A percentile compares a stretch with the other conserved stretches of the same genome.
These are phyloP conservation scores for Labia minor DNA, from an alignment of 2,888 invertebrate species.

Conservation along the genomic window DNA sequence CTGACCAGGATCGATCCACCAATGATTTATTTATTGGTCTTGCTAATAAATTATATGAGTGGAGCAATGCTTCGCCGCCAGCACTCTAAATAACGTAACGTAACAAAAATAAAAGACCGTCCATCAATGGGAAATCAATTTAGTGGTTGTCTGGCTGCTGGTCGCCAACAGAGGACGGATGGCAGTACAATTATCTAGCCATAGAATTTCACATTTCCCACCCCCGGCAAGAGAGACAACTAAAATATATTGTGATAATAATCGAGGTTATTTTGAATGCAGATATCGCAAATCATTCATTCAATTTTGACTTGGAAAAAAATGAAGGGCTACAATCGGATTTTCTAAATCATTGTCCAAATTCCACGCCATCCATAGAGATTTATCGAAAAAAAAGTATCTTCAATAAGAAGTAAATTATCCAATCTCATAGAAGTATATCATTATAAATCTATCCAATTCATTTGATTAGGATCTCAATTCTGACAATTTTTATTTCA, in stretches of 20 bases:
- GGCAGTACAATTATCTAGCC: not conserved
- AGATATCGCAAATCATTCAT: too few species aligned
- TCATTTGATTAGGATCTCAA: too few species aligned
- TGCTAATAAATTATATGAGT: slow-evolving; percentile 6
- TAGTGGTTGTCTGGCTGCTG: not conserved
- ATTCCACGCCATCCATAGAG: not conserved
- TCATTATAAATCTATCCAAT: too few species aligned
- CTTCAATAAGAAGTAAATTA: too few species aligned
- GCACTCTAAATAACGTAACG: not conserved
- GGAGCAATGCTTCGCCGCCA: not conserved
- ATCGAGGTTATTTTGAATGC: too few species aligned
- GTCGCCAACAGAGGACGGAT: not conserved
- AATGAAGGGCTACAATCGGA: not conserved
- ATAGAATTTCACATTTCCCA: not conserved
- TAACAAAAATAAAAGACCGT: slow-evolving; percentile 2
- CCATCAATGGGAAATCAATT: slow-evolving; percentile 8
- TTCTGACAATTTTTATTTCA: too few species aligned
- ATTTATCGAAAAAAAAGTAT: too few species aligned
- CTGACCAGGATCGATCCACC: not conserved
- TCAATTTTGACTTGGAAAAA: too few species aligned
- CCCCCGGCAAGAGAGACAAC: too few species aligned
- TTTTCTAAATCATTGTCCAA: not conserved
- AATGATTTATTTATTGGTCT: slow-evolving; percentile 3
- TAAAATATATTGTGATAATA: too few species aligned
- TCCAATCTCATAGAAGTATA: too few species aligned